Conservation (phyloP, 1,140 invertebrate species). For the Bombus superbus region DNA sequence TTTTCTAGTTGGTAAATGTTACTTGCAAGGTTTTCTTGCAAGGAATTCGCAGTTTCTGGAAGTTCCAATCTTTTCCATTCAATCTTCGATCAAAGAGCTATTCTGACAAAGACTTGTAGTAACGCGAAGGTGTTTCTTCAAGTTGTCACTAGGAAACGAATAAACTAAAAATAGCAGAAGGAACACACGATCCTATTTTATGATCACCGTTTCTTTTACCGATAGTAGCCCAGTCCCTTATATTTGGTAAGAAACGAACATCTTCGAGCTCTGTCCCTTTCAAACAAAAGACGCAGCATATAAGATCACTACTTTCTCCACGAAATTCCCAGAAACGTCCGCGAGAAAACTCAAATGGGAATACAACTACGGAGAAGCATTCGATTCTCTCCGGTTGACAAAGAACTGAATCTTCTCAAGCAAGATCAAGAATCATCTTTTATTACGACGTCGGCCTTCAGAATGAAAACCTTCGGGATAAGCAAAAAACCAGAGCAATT, state of each 20-base stretch:
- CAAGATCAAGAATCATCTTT: slow-evolving; percentile 20
- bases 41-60: neutral
- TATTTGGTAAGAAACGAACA: neutral
- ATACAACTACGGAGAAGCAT: neutral
- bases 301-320: neutral
- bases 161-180: too few relatives aligned
- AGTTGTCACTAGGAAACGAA: neutral
- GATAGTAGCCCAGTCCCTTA: too few relatives aligned
- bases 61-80: too few relatives aligned
- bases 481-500: slow-evolving; percentile 31
- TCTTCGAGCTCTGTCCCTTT: neutral
- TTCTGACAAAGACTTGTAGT: too few relatives aligned
- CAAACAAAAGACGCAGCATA: too few relatives aligned
- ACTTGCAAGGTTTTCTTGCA: too few relatives aligned
- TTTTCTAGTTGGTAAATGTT: too few relatives aligned
- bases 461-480: neutral
- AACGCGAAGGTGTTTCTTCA: too few relatives aligned
- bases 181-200: too few relatives aligned
- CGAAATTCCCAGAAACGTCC: too few relatives aligned
- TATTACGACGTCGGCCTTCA: slow-evolving; percentile 10
- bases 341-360: neutral
- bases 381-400: neutral
- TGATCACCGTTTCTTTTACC: too few relatives aligned
- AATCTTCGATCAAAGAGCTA: too few relatives aligned
- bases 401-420: slow-evolving; percentile 15